Evolutionary conservation across 2,113 vertebrate species (phyloP).

Genomic region (Melanerpes aurifrons): DNA sequence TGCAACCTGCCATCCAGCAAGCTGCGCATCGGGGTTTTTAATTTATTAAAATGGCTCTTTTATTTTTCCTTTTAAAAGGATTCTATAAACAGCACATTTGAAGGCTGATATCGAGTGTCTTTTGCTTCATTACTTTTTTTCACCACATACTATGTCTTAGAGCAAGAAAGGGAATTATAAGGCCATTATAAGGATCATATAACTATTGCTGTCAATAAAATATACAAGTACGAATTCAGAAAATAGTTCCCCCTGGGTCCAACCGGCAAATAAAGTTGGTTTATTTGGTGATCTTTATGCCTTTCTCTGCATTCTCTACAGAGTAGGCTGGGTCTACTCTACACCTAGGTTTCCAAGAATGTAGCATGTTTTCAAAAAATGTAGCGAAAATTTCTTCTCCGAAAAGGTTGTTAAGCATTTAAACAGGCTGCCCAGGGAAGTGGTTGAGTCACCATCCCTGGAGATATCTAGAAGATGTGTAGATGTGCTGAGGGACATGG

Average conservation of each 20-base stretch:
- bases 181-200: constrained; percentile 26
- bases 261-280: not conserved
- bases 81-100: constrained; percentile 56
- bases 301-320: not conserved
- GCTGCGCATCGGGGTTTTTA: not conserved
- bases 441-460: too few relatives aligned
- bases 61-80: constrained; percentile 41
- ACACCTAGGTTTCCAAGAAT: not conserved
- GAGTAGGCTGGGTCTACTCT: not conserved
- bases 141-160: constrained; percentile 24
- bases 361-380: not conserved
- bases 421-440: too few relatives aligned
- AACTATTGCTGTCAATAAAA: constrained; percentile 57
- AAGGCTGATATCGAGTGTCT: not conserved
- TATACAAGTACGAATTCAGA: constrained; percentile 8
- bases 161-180: constrained; percentile 48
- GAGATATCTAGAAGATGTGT: too few relatives aligned
- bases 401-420: too few relatives aligned
- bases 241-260: constrained; percentile 18
- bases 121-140: constrained; percentile 59
- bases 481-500: too few relatives aligned
- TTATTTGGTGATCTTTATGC: not conserved
- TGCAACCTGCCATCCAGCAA: constrained; percentile 1
- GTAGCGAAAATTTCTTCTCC: too few relatives aligned
- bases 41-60: constrained; percentile 58